Conservation (phyloP, 2,113 vertebrate genomes). For the Chionodraco myersi region DNA sequence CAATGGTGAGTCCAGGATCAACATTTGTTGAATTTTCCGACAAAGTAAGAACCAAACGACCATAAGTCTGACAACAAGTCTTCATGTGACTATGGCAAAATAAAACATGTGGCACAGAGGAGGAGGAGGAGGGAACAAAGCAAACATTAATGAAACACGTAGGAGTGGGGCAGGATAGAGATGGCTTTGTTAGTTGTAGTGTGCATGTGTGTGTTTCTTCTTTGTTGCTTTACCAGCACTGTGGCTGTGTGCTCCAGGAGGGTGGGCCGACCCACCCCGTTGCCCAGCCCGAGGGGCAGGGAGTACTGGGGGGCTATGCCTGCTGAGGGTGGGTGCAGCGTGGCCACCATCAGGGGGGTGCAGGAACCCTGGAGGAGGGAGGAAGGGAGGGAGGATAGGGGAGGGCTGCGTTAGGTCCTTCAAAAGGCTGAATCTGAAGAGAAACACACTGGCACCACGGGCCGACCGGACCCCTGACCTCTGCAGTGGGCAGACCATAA, state of each 20-base stretch:
- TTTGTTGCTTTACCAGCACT: constrained; percentile 94
- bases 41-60: constrained; percentile 14
- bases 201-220: constrained; percentile 51
- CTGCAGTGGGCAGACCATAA: constrained; percentile 12
- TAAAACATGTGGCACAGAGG: constrained; percentile 7
- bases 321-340: constrained; percentile 97
- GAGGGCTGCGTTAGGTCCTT: constrained; percentile 70
- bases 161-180: constrained; percentile 47
- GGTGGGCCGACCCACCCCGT: constrained; percentile 95
- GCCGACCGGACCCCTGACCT: constrained; percentile 48
- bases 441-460: constrained; percentile 14
- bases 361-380: constrained; percentile 96
- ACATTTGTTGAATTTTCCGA: neutral
- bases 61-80: neutral
- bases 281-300: constrained; percentile 95
- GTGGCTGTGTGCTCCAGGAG: constrained; percentile 99
- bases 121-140: constrained; percentile 24
- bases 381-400: constrained; percentile 73
- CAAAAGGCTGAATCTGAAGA: constrained; percentile 38
- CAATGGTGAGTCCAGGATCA: constrained; percentile 2
- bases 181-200: constrained; percentile 66
- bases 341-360: constrained; percentile 99
- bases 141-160: constrained; percentile 29
- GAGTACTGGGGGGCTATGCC: constrained; percentile 98
- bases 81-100: constrained; percentile 6